Conservation (phyloP, 2,113 vertebrate genomes). For the Mus musculus region GRCm39 chr1:62840501-62841000, state of each 20-base stretch:
- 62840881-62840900: background rate
- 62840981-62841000: background rate
- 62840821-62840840: background rate
- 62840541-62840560: slow-evolving; percentile 4
- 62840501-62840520: too few species aligned
- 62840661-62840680: slow-evolving; percentile 36
- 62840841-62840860: background rate
- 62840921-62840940: background rate
- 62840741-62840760: slow-evolving; percentile 69
- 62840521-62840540: too few species aligned
- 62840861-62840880: background rate
- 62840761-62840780: slow-evolving; percentile 3
- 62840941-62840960: background rate
- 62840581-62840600: slow-evolving; percentile 82
- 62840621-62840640: slow-evolving; percentile 86
- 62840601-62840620: slow-evolving; percentile 82
- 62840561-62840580: slow-evolving; percentile 75
- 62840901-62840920: background rate
- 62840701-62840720: slow-evolving; percentile 47
- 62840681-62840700: slow-evolving; percentile 62
- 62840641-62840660: slow-evolving; percentile 74
- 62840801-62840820: slow-evolving; percentile 60
- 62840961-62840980: background rate
- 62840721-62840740: slow-evolving; percentile 78
- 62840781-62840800: background rate